These are phyloP conservation scores for Sialis lutaria DNA, from an alignment of 2,888 invertebrate species.

Conservation along the genomic window DNA sequence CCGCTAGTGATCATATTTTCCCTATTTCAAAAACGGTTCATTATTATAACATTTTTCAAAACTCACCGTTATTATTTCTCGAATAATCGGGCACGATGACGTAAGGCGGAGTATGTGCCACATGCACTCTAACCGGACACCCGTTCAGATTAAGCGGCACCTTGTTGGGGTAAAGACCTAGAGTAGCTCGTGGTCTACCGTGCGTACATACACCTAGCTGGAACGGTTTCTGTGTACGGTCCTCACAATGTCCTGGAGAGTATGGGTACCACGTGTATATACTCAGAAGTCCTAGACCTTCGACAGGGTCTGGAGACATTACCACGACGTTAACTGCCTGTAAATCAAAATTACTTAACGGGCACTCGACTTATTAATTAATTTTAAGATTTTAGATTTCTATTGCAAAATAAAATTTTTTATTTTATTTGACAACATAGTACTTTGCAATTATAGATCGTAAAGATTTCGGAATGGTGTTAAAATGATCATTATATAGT, in stretches of 20 bases:
- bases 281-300: neutral
- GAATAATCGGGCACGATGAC: neutral
- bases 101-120: neutral
- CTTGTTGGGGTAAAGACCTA: neutral
- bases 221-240: neutral
- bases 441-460: too few species aligned
- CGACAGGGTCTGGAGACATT: neutral
- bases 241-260: neutral
- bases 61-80: too few species aligned
- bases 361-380: too few species aligned
- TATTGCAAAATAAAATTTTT: too few species aligned
- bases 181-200: neutral
- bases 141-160: constrained; percentile 1
- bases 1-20: too few species aligned
- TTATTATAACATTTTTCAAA: too few species aligned
- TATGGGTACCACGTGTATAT: constrained; percentile 4
- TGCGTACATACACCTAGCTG: neutral
- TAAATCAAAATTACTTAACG: too few species aligned
- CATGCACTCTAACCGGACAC: constrained; percentile 1
- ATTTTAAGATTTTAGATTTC: too few species aligned
- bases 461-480: too few species aligned
- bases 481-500: too few species aligned
- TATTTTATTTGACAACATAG: too few species aligned
- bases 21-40: too few species aligned
- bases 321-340: constrained; percentile 2